Evolutionary conservation across 1,140 invertebrate genomes (phyloP).

Genomic region (Drosophila nigrodunni): DNA sequence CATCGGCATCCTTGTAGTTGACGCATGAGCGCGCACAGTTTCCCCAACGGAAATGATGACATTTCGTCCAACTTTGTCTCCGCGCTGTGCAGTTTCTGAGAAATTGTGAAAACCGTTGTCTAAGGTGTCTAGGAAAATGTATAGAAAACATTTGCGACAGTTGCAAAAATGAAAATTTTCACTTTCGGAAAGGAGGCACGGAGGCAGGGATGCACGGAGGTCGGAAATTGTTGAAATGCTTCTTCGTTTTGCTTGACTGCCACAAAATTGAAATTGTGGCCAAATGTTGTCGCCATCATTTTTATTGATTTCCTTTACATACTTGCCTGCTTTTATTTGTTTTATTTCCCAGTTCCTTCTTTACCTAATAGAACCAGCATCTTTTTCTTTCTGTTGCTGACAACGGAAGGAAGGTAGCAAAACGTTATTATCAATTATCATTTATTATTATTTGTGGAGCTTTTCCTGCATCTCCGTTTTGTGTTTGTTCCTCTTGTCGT

Average conservation of each 20-base stretch:
- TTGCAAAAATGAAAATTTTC: slow-evolving; percentile 73
- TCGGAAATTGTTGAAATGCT: slow-evolving; percentile 78
- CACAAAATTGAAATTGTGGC: slow-evolving; percentile 76
- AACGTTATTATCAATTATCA: slow-evolving; percentile 82
- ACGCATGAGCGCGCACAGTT: slow-evolving; percentile 67
- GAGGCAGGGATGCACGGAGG: slow-evolving; percentile 1
- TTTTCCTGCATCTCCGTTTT: slow-evolving; percentile 52
- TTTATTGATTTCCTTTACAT: slow-evolving; percentile 76
- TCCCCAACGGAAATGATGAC: slow-evolving; percentile 81
- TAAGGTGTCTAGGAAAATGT: slow-evolving; percentile 72
- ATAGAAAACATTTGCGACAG: slow-evolving; percentile 52
- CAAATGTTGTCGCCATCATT: slow-evolving; percentile 74
- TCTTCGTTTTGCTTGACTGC: slow-evolving; percentile 40
- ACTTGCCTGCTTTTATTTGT: slow-evolving; percentile 58
- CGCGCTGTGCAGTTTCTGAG: slow-evolving; percentile 72
- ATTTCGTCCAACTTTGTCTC: slow-evolving; percentile 82
- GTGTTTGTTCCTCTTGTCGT: slow-evolving; percentile 25
- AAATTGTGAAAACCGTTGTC: slow-evolving; percentile 54
- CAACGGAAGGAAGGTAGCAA: slow-evolving; percentile 72
- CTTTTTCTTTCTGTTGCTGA: slow-evolving; percentile 25
- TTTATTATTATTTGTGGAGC: slow-evolving; percentile 68
- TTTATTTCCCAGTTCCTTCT: slow-evolving; percentile 35
- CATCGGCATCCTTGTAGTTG: slow-evolving; percentile 27
- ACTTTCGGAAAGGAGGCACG: slow-evolving; percentile 22
- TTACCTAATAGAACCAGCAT: slow-evolving; percentile 26